Evolutionary conservation across 2,797 vertebrate species (phyloP), one percentile per base, ranked within the genome.

Genomic region (Megaceryle alcyon): DNA sequence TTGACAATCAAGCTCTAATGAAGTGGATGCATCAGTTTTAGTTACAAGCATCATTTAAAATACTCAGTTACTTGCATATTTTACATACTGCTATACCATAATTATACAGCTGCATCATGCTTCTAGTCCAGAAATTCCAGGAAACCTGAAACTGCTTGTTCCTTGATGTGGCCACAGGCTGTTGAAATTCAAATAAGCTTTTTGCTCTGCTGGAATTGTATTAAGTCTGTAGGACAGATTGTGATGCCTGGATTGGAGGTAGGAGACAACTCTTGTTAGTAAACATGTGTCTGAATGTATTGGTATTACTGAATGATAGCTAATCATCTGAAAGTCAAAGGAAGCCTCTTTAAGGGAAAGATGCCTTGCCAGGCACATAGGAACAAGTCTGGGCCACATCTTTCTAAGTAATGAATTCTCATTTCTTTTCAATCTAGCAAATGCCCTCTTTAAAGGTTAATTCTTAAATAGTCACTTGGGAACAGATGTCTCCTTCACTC

Each of bases 361-460:
- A 43, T 65, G 23, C 39, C 39, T 92, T 0, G 0, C 53, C 82
- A 82, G 72, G 75, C 89, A 85, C 82, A 80, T 25, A 75, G 57
- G 68, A 94, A 75, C 31, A 87, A 89, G 78, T 85, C 64, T 25
- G 33, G 48, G 43, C 41, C 49, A 78, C 75, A 44, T 92, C 64
- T 71, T 89, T 77, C 10, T 59, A 75, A 75, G 76, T 68, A 95
- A 94, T 87, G 91, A 82, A 78, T 91, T 92, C 87, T 92, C 85
- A 95, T 95, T 91, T 92, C 60, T 95, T 94, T 92, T 92, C 94
- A 75, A 43, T 91, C 82, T 83, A 88, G 22, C 35, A 80, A 95
- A 96, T 92, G 79, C 41, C 64, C 76, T 88, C 87, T 90, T 94
- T 94, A 96, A 95, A 95, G 91, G 94, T 94, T 97, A 95, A 88